These are phyloP conservation scores for Bacillus rossius DNA, from an alignment of 1,140 invertebrate genomes.

Conservation along the genomic window DNA sequence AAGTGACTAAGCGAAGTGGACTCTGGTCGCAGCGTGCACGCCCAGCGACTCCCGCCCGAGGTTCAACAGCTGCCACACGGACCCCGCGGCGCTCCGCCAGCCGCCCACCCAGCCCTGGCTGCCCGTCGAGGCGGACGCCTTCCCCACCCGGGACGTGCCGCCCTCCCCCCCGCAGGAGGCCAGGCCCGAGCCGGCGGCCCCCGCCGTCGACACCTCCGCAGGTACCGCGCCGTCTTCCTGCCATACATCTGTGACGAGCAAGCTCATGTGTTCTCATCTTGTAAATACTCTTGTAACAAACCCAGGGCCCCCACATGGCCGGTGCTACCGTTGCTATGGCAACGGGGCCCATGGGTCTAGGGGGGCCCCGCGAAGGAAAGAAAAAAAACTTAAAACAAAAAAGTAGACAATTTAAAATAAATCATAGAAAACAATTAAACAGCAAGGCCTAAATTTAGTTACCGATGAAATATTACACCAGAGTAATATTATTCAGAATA, in stretches of 20 bases:
- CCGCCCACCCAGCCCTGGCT: conserved; percentile 6
- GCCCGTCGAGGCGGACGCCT: conserved; percentile 28
- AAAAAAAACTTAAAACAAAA: too few species aligned
- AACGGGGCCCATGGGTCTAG: too few species aligned
- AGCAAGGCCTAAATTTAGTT: too few species aligned
- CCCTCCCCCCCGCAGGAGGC: conserved; percentile 2
- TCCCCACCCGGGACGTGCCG: conserved; percentile 29
- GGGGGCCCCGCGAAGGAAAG: too few species aligned
- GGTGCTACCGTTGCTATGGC: too few species aligned
- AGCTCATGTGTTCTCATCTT: conserved; percentile 6
- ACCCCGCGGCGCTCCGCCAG: conserved; percentile 26
- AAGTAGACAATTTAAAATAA: too few species aligned
- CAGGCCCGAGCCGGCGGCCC: neutral
- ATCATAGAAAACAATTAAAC: too few species aligned
- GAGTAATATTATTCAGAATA: too few species aligned
- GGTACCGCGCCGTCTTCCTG: neutral
- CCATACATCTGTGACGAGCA: conserved; percentile 4
- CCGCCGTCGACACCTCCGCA: conserved; percentile 11
- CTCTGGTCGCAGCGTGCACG: conserved; percentile 40
- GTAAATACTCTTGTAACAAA: too few species aligned
- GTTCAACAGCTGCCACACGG: conserved; percentile 48
- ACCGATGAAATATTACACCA: too few species aligned
- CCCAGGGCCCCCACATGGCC: too few species aligned
- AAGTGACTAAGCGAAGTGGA: too few species aligned
- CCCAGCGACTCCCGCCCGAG: conserved; percentile 44